These are phyloP conservation scores for Philhelius pedissequus DNA, from an alignment of 2,888 invertebrate species.

Conservation along the genomic window DNA sequence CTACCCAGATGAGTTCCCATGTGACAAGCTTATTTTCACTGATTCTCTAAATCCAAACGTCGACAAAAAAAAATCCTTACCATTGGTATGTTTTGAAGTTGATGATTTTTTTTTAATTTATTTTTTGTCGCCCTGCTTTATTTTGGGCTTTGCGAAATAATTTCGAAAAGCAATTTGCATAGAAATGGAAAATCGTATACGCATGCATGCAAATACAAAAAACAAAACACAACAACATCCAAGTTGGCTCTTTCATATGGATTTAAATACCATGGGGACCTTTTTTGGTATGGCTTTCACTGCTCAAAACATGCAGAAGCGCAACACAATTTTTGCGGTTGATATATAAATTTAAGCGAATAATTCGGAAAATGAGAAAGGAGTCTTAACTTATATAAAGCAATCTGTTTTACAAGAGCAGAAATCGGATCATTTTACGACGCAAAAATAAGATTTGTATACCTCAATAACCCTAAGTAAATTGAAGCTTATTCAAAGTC, in stretches of 20 bases:
- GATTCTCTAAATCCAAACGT: slow-evolving; percentile 11
- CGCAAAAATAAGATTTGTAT: neutral
- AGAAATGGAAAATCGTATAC: slow-evolving; percentile 58
- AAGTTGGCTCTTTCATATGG: neutral
- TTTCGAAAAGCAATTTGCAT: slow-evolving; percentile 66
- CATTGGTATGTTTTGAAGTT: slow-evolving; percentile 24
- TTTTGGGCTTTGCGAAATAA: slow-evolving; percentile 41
- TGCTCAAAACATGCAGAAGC: neutral
- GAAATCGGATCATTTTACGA: neutral
- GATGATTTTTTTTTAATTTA: neutral
- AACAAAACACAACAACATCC: neutral
- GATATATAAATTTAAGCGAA: slow-evolving; percentile 37
- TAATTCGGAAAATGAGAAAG: neutral
- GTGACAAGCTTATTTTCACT: slow-evolving; percentile 49
- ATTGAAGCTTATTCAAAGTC: neutral
- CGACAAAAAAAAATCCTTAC: slow-evolving; percentile 1
- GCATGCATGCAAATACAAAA: slow-evolving; percentile 5
- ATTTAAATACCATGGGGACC: neutral
- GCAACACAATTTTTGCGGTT: slow-evolving; percentile 32
- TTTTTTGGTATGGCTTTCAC: neutral
- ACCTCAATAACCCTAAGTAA: neutral
- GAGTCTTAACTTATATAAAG: neutral
- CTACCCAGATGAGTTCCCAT: neutral
- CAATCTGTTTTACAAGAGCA: neutral
- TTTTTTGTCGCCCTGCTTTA: slow-evolving; percentile 20